A percentile compares a stretch with the other conserved stretches of the same genome.
phyloP scores from a whole-genome alignment of 2,113 vertebrate genomes.

The Peromyscus maniculatus region DNA sequence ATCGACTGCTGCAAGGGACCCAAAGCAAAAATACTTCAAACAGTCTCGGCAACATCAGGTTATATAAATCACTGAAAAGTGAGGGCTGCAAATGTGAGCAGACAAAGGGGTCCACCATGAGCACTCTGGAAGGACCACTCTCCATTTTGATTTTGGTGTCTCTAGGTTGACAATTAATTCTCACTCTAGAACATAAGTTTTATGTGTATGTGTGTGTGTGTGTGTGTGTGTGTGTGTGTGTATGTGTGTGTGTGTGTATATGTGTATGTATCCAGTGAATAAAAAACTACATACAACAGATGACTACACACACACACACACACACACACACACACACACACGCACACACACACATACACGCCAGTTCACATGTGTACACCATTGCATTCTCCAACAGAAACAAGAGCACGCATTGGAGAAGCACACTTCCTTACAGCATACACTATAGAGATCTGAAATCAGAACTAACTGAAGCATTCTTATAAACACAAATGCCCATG shows the following conservation, averaged over 20 bases:
- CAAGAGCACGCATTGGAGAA: background rate
- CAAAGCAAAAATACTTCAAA: constrained; percentile 65
- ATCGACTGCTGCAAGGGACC: constrained; percentile 31
- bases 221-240: too few species aligned
- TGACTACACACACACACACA: too few species aligned
- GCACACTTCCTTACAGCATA: too few species aligned
- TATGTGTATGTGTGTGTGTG: accelerated
- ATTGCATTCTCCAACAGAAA: background rate
- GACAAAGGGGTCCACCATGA: background rate
- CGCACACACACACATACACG: too few species aligned
- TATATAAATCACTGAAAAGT: constrained; percentile 44
- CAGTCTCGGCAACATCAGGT: background rate
- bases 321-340: too few species aligned
- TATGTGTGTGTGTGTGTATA: too few species aligned
- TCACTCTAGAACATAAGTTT: background rate
- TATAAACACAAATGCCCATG: background rate
- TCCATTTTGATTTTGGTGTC: background rate
- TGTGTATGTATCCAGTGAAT: background rate
- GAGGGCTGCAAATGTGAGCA: background rate
- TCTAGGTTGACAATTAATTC: background rate
- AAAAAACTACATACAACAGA: background rate
- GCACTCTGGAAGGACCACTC: background rate
- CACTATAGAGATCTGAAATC: background rate
- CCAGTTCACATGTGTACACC: accelerated
- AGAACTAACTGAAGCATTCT: background rate